Evolutionary conservation across 2,113 vertebrate species (phyloP).

Genomic region (Sula dactylatra): DNA sequence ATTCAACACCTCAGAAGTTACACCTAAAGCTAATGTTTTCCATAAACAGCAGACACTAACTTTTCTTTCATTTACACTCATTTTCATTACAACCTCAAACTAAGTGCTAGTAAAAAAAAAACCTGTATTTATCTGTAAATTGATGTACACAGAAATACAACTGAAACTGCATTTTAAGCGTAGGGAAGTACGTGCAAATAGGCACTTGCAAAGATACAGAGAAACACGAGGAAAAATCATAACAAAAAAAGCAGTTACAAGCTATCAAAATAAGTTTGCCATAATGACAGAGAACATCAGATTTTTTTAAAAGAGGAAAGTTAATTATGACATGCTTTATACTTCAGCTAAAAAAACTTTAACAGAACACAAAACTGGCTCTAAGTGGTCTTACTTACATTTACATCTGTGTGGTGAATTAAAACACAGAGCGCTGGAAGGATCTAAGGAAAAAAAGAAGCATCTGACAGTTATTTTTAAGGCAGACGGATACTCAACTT

Average conservation of each 20-base stretch:
- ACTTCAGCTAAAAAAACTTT: background rate
- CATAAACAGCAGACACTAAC: background rate
- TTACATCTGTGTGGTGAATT: slow-evolving; percentile 98
- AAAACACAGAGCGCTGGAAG: slow-evolving; percentile 95
- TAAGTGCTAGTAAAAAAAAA: background rate
- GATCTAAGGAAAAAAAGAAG: slow-evolving; percentile 77
- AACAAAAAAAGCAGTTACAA: background rate
- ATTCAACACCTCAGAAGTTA: background rate
- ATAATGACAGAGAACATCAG: accelerated
- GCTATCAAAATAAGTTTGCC: background rate
- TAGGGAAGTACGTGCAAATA: background rate
- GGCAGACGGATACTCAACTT: background rate
- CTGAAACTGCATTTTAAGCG: background rate
- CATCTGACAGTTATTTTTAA: background rate
- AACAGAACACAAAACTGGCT: background rate
- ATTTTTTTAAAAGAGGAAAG: background rate
- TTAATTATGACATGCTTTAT: background rate
- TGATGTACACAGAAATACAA: background rate
- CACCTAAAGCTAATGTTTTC: background rate
- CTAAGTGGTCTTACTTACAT: slow-evolving; percentile 81
- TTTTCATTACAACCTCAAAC: background rate
- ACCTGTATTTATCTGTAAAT: background rate
- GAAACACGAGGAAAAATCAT: background rate
- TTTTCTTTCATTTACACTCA: background rate
- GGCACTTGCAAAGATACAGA: background rate